Evolutionary conservation across 2,888 invertebrate genomes (phyloP), one percentile per base, ranked within the genome.

Genomic region (Yponomeuta evonymella): DNA sequence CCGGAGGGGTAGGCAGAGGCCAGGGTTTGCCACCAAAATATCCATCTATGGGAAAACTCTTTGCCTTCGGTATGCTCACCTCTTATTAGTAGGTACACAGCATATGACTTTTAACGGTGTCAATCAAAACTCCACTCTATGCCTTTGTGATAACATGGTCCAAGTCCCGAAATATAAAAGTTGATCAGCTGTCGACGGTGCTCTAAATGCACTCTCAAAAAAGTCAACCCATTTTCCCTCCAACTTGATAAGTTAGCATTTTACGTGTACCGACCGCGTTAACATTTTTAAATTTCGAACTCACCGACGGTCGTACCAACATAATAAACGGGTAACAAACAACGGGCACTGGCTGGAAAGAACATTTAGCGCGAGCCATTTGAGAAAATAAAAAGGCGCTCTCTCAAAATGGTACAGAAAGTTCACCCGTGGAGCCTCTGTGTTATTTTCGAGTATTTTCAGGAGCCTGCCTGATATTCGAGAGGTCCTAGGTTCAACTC

Each of bases 361-460:
- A 76, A 72, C 78, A 77, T 79, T 80, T 76, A 75, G 73, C n/a
- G 51, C 74, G 70, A 73, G 70, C 76, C 76, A 75, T 78, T 80
- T 76, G 73, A 75, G n/a, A 76, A 77, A 79, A 79, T 79, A 79
- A 81, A 81, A 78, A 58, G 51, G 51, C 76, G 75, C 74, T 72
- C 73, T 76, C 76, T 76, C 77, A 76, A 75, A 77, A 65, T 73
- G 72, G 74, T 72, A 75, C 12, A 73, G 74, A 72, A 76, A 76
- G 76, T 76, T 77, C 79, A 76, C 79, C 78, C 76, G 76, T 76
- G 75, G 73, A 43, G 43, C 8, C 43, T 43, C 43, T 43, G 5
- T 8, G 43, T 43, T 43, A 43, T 43, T 5, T 43, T 43, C 1
- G 33, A 33, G 43, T 6, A 1, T 43, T 43, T 43, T 43, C 8